Base-by-base conservation (phyloP, 2,888 invertebrate genomes). In the Pyrocoelia pectoralis region DNA sequence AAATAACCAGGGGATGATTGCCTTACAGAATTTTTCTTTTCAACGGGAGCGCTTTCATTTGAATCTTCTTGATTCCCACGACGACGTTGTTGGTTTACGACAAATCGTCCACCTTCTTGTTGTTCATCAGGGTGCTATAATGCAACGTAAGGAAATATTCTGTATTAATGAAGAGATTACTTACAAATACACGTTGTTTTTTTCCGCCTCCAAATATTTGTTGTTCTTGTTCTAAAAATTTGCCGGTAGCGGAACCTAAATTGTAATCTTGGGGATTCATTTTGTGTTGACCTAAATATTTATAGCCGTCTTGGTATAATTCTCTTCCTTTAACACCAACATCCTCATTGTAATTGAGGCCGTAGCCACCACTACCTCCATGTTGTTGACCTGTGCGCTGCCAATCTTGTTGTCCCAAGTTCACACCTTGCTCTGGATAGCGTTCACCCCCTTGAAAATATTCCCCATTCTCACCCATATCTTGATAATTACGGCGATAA, bases 31-130 rank as follows among this genome's bases (percentile, higher is more conserved):
- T 46, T 46, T 18, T 46, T 17, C 2, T 17, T 18, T 8, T 46
- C 1, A 18, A 46, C 15, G 1, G n/a, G 6, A 18, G 2, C 15
- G 15, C 18, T 33, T 28, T 43, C 54, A 43, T 43, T 41, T 5
- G 53, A 53, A 15, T 15, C 17, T 46, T 46, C 15, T 5, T 17
- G 8, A 17, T 46, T 46, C 13, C 13, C 9, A 1, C 33, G 17
- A 5, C 12, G 5, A 10, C 56, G 38, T 50, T 56, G 56, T 24
- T 49, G 38, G 12, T 56, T 56, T 9, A 33, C 14, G 17, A 56
- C 49, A 38, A 13, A 56, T 18, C 50, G 15, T 10, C 49, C 49
- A 5, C 29, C 29, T 1, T 17, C 2, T 19, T 52, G 17, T 14
- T 52, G 51, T 33, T 53, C 53, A 13, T 9, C 38, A 9, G 53